Base-by-base conservation (phyloP, 2,888 invertebrate genomes). In the Linhomoeus sp. region DNA sequence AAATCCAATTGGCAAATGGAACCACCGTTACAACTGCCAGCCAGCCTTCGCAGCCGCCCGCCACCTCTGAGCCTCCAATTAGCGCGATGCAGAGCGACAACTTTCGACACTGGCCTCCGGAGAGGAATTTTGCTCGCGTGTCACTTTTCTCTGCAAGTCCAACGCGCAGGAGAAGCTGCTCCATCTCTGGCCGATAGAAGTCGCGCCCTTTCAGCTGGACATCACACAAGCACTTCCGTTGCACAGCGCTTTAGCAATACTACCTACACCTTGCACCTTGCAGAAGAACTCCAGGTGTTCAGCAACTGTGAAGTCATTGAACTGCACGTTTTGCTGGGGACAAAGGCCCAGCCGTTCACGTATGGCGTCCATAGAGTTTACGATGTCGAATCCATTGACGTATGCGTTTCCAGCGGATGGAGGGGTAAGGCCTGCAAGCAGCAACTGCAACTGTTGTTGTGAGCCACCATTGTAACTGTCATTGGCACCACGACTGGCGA, bases 291-390 rank as follows among this genome's bases (percentile, higher is more conserved):
- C 72, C 22, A 85, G 69, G 63, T 85, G 84, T 65, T 85, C 82
- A 12, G 70, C 69, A 1, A 83, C 82, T 0, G 82, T 82, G 29
- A 85, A 70, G 52, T 80, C 78, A 53, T 79, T 77, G 62, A 83
- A 83, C 1, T 84, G 70, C 3, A 83, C 77, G 65, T 84, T 80
- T 64, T 83, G 81, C 77, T 82, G 68, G 0, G 90, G 86, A 65
- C 90, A 92, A 45, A 86, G 74, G 0, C 90, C 88, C 42, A 92
- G 72, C 48, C 62, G 61, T 48, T 55, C 56, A 15, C 69, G 55
- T 14, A 69, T 66, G 40, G 54, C 54, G 33, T 58, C 56, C 26
- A 70, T 62, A 41, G 66, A 62, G 23, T 53, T 55, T 24, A 63
- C 51, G 36, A 71, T 76, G 65, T 84, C 79, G 56, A 75, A 72